These are phyloP conservation scores for Conus canariensis DNA, from an alignment of 2,888 invertebrate genomes.

Conservation along the genomic window DNA sequence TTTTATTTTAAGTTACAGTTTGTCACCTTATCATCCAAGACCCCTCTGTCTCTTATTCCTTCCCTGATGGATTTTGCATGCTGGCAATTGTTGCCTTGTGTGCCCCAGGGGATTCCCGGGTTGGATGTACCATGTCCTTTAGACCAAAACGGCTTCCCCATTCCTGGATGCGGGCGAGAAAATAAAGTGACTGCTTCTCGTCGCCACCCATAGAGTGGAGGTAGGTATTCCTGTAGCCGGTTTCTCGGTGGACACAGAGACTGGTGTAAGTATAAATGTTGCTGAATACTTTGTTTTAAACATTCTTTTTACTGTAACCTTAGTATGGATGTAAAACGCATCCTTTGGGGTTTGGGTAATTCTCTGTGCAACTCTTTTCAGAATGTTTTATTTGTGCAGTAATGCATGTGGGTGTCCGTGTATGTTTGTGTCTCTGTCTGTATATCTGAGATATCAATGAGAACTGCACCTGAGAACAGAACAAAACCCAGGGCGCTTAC, in stretches of 20 bases:
- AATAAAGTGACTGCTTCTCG: slow-evolving; percentile 26
- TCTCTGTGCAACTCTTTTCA: too few relatives aligned
- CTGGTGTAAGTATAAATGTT: too few relatives aligned
- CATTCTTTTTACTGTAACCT: too few relatives aligned
- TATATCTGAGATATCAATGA: too few relatives aligned
- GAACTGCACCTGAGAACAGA: too few relatives aligned
- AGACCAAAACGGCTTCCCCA: slow-evolving; percentile 94
- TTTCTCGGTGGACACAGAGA: too few relatives aligned
- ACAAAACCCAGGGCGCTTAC: too few relatives aligned
- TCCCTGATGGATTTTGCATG: slow-evolving; percentile 1
- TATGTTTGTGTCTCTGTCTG: slow-evolving; percentile 8
- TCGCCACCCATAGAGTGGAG: slow-evolving; percentile 33
- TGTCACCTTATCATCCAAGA: neutral
- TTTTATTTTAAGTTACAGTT: too few relatives aligned
- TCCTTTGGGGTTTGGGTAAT: too few relatives aligned
- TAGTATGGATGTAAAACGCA: too few relatives aligned
- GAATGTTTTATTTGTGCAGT: neutral
- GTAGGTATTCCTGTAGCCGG: slow-evolving; percentile 1
- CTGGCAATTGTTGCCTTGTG: slow-evolving; percentile 36
- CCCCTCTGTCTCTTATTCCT: neutral
- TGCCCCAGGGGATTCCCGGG: slow-evolving; percentile 89
- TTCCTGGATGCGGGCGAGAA: slow-evolving; percentile 84
- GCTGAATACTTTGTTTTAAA: too few relatives aligned
- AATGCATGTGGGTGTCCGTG: slow-evolving; percentile 24
- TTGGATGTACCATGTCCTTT: slow-evolving; percentile 97